Evolutionary conservation across 2,797 vertebrate genomes (phyloP), one percentile per base, ranked within the genome.

Genomic region (Crypturellus tataupa): DNA sequence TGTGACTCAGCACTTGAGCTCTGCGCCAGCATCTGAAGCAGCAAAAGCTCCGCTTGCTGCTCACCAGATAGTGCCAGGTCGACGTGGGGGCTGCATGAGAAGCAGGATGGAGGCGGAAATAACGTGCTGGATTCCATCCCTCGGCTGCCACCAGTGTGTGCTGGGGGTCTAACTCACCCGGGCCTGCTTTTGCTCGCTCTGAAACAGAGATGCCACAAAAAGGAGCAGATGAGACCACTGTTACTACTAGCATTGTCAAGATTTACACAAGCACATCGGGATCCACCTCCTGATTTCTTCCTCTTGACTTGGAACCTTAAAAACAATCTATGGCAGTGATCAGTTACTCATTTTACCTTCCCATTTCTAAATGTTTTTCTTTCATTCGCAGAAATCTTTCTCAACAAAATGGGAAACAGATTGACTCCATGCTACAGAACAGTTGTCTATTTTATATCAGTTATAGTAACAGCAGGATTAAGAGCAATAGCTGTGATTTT

Each of bases 1-100:
- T 71, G 42, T 95, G 95, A 93, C 89, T 95, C 94, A 93, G 80
- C 85, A 87, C 29, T 77, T 69, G 24, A 63, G 78, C 10, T 79
- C 27, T 56, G 55, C 68, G 80, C 71, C 80, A 82, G 49, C 47
- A 55, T 84, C 71, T 81, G 39, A 92, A 73, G 47, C 68, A 62
- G 42, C 46, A 14, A 47, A 1, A 33, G 49, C 49, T 53, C 67
- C 24, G 35, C 63, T 94, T 19, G 12, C 49, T 55, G 40, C 62
- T 85, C 46, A 56, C 91, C 75, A 25, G 2, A 10, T 1, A 27
- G 46, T 68, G 67, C 67, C 88, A 79, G 1, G 60, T 60, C 70
- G 80, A 80, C 65, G 49, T 68, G 78, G 76, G 80, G 58, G 53
- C 55, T 59, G 37, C 62, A 0, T 12, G 46, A 70, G 44, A 69